Evolutionary conservation across 2,797 vertebrate species (phyloP).

Genomic region (Acrossocheilus fasciatus): DNA sequence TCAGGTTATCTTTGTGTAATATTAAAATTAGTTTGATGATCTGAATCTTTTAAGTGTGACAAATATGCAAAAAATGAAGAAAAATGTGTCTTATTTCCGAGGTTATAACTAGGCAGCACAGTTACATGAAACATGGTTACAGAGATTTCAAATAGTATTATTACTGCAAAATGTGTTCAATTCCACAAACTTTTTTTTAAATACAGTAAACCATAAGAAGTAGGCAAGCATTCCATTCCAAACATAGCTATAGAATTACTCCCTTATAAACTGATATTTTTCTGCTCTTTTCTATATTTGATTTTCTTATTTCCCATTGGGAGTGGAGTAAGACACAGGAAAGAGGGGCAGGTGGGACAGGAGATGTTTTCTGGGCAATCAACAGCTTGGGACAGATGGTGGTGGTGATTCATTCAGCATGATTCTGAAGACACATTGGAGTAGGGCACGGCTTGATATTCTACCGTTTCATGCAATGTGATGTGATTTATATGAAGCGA

Average conservation of each 20-base stretch:
- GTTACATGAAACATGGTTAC: background rate
- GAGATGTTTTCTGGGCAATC: slow-evolving; percentile 35
- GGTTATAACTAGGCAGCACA: background rate
- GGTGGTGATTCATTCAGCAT: slow-evolving; percentile 36
- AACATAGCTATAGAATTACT: background rate
- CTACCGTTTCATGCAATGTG: slow-evolving; percentile 4
- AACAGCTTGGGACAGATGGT: slow-evolving; percentile 41
- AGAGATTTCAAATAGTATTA: background rate
- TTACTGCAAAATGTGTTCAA: background rate
- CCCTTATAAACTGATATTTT: background rate
- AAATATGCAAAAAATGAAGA: too few relatives aligned
- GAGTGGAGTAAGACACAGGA: slow-evolving; percentile 5
- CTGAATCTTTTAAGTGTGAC: too few relatives aligned
- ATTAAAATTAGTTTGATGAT: too few relatives aligned
- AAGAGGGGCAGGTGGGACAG: slow-evolving; percentile 36
- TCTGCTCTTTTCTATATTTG: background rate
- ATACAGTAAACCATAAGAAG: background rate
- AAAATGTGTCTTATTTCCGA: too few relatives aligned
- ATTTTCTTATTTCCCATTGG: background rate
- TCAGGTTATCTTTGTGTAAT: too few relatives aligned
- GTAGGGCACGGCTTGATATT: slow-evolving; percentile 33
- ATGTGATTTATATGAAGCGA: slow-evolving; percentile 31
- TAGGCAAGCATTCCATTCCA: background rate
- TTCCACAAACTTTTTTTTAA: background rate
- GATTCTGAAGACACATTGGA: slow-evolving; percentile 41